Percentiles rank a stretch among this genome's conserved stretches.
Conservation (phyloP, 2,113 vertebrate species). For the Ptilorrhoa leucosticta region DNA sequence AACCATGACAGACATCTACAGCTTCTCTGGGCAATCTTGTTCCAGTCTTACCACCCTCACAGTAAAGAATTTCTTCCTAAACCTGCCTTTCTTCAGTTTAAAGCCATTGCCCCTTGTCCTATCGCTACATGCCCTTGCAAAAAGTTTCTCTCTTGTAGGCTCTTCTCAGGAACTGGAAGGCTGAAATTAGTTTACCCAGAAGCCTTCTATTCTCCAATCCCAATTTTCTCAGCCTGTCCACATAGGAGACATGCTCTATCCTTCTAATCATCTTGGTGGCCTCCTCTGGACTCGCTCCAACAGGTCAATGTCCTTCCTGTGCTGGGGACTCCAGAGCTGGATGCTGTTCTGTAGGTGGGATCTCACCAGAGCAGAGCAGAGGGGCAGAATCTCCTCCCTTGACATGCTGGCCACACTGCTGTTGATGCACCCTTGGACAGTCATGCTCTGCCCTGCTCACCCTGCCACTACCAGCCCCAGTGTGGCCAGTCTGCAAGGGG, state of each 20-base stretch:
- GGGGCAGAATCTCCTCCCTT: not conserved
- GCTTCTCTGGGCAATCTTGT: not conserved
- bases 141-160: not conserved
- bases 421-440: not conserved
- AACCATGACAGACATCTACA: not conserved
- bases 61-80: not conserved
- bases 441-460: not conserved
- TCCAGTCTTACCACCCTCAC: not conserved
- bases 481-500: not conserved
- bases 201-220: not conserved
- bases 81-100: not conserved
- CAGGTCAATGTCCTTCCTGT: not conserved
- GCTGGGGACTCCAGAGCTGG: not conserved
- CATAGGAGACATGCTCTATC: not conserved
- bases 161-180: not conserved
- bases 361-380: not conserved
- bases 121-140: accelerated
- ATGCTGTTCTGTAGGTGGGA: not conserved
- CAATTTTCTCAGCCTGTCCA: not conserved
- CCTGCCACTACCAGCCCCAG: not conserved
- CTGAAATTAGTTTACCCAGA: not conserved
- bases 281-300: not conserved
- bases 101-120: not conserved
- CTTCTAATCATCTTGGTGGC: not conserved
- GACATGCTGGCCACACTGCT: not conserved